These are phyloP conservation scores for Cinclus mexicanus DNA, from an alignment of 2,113 vertebrate species.

Conservation along the genomic window DNA sequence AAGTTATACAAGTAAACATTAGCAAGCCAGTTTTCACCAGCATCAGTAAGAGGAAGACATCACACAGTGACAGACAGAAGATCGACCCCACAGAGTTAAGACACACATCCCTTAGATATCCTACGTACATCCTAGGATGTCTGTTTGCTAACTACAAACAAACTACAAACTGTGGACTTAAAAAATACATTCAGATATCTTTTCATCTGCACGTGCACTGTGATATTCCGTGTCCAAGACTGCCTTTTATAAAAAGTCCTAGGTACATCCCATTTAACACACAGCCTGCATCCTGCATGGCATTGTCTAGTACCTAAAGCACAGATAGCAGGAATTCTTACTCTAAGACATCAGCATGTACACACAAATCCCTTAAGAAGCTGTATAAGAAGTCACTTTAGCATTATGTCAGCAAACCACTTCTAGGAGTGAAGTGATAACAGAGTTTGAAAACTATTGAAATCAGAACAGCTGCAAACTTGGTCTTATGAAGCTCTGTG, in stretches of 20 bases:
- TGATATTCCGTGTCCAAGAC: not conserved
- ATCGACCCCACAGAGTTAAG: not conserved
- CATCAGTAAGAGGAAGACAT: not conserved
- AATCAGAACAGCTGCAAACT: not conserved
- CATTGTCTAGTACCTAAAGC: not conserved
- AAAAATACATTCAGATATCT: not conserved
- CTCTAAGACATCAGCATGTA: not conserved
- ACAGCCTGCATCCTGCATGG: not conserved
- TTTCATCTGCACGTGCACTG: not conserved
- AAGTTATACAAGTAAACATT: constrained; percentile 18
- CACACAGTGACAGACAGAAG: not conserved
- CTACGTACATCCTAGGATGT: not conserved
- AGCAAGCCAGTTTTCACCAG: constrained; percentile 17
- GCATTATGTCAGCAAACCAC: not conserved
- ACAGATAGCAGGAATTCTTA: not conserved
- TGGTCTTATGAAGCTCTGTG: not conserved
- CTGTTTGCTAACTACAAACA: not conserved
- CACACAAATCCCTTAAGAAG: not conserved
- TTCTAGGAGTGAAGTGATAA: not conserved
- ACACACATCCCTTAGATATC: not conserved
- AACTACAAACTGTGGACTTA: not conserved
- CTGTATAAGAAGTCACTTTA: not conserved
- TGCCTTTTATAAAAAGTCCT: not conserved
- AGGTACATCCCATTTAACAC: not conserved
- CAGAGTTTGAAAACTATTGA: constrained; percentile 22